Evolutionary conservation across 2,888 invertebrate genomes (phyloP), one percentile per base, ranked within the genome.

Genomic region (Nyleta sp.): DNA sequence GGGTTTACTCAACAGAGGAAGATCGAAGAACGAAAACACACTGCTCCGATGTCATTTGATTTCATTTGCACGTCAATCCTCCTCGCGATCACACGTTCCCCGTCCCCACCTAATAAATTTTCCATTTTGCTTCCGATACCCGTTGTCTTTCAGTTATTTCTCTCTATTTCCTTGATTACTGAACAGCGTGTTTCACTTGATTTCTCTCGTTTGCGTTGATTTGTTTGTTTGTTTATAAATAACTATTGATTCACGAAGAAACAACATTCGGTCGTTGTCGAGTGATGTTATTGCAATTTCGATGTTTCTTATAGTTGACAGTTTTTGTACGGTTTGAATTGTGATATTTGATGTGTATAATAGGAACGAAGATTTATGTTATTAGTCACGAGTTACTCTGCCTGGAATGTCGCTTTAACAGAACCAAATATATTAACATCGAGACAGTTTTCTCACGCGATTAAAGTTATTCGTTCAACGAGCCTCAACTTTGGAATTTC

Each of bases 251-350:
- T 60, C 55, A 55, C 48, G 17, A 42, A 71, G 76, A 38, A 75
- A 44, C 80, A 74, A 65, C 74, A 82, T 85, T 85, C 82, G 85
- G 84, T 82, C 83, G 72, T 80, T 81, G 50, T 70, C 73, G 44
- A 76, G 76, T 81, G 78, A 67, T 84, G 84, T 83, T 81, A 77
- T 83, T 83, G 82, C 77, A 74, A 85, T 81, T 80, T 84, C 84
- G 81, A 84, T 83, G 82, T 80, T 80, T 85, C 80, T 82, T 77
- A 46, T 72, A 60, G 74, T 64, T 70, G 35, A 59, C 57, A 53
- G 50, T 53, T 67, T 48, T 55, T 65, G 46, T 65, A 59, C 48
- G 20, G 13, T 60, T 53, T 59, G 59, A 60, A 1, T 42, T 53
- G 42, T 53, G 35, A 44, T 2, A 35, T 31, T 52, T 71, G 33